Base-by-base conservation (phyloP, 2,888 invertebrate genomes). In the Ennomos erosarius region DNA sequence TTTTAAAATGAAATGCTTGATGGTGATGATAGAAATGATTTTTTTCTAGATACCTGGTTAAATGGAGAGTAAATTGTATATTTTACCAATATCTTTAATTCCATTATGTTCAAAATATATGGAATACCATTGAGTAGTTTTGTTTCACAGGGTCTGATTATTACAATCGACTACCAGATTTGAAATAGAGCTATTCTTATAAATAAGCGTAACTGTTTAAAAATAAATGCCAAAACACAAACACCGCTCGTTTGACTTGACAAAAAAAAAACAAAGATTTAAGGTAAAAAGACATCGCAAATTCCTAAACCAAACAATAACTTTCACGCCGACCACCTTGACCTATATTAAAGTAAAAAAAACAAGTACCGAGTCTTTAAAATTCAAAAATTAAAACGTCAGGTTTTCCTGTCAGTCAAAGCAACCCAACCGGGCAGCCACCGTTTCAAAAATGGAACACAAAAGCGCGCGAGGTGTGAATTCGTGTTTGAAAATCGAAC, bases 401-500 rank as follows among this genome's bases (percentile, higher is more conserved):
- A 72, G 72, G 69, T 49, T 68, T 65, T 66, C 52, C 50, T 60
- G 54, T 59, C n/a, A 46, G 47, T 57, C 65, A 67, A 68, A 55
- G 70, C 68, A 67, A 66, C 68, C 74, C 73, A 55, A 70, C 72
- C 44, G 68, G 11, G 69, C 55, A 52, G 69, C 67, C 67, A 69
- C 67, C 59, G 65, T 59, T 67, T 61, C 46, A 54, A 59, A 55
- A 54, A 53, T 60, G 49, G 56, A 60, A 62, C 39, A 67, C 69
- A 65, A 69, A 69, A 67, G 65, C 63, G 52, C 65, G 69, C 71
- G 70, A 79, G 79, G 79, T 77, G 78, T 75, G 78, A 79, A 75
- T 70, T 69, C 64, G 66, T 73, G 71, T 76, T 76, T 79, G 76
- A 78, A 78, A 74, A 72, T 75, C 68, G 74, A 79, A 85, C 84